Evolutionary conservation across 2,797 vertebrate genomes (phyloP), one percentile per base, ranked within the genome.

Genomic region (Molossus molossus): DNA sequence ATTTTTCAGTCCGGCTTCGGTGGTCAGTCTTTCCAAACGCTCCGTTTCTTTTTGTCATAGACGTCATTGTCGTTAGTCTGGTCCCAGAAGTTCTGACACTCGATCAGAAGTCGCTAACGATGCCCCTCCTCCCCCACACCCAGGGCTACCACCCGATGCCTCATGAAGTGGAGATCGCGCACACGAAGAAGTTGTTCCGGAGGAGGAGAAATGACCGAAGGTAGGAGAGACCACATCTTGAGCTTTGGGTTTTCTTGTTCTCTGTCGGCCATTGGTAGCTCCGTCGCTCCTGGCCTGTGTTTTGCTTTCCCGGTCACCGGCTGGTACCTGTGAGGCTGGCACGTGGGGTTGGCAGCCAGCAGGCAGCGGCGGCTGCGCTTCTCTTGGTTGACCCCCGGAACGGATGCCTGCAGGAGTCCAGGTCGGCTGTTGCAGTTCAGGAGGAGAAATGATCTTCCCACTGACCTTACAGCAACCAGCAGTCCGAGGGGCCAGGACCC

Each of bases 171-270:
- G 99, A 99, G 98, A 99, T 99, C 1, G 99, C 99, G 53, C 99
- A 99, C 97, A 99, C 99, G 97, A 99, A 99, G 99, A 99, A 99
- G 96, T 98, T 99, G 60, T 99, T 99, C 98, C 98, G 99, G 94
- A 99, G 99, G 96, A 99, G 98, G 95, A 99, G 99, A 96, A 99
- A 99, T 8, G 99, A 99, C 97, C 99, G 99, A 91, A 99, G 99
- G 99, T 99, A 98, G 98, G 98, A 73, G 62, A 70, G 87, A 60
- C 48, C 0, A 13, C 3, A 0, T 23, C 12, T 0, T 20, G 3
- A n/a, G 1, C 14, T 6, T 50, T 21, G 2, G 17, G 20, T 29
- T 50, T 82, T 48, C 5, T 92, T 3, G 29, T 27, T 86, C 1
- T 0, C 1, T 17, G 5, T 8, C 0, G 0, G 23, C 7, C 3